Conservation (phyloP, 2,113 vertebrate genomes). For the Pseudorasbora parva region DNA sequence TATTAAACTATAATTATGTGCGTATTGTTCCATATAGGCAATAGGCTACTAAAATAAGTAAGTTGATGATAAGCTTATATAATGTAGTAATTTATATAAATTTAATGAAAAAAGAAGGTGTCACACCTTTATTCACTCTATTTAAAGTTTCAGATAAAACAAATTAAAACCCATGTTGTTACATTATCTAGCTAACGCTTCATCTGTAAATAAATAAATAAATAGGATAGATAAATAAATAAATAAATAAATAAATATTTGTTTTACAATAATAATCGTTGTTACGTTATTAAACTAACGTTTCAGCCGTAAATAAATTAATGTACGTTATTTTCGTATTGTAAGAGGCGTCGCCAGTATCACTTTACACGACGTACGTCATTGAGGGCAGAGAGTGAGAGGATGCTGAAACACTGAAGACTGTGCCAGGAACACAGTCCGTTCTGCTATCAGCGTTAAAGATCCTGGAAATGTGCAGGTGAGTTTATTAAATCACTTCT, state of each 20-base stretch:
- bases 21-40: neutral
- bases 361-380: neutral
- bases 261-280: too few species aligned
- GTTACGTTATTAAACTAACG: neutral
- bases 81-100: neutral
- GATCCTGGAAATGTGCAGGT: conserved; percentile 34
- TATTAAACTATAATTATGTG: neutral
- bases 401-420: conserved; percentile 25
- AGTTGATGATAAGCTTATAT: neutral
- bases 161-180: neutral
- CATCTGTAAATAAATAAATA: neutral
- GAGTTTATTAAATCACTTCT: neutral
- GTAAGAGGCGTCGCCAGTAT: neutral
- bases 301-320: neutral
- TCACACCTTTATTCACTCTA: too few species aligned
- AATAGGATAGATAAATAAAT: too few species aligned
- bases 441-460: neutral
- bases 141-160: neutral
- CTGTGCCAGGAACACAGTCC: conserved; percentile 2
- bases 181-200: neutral
- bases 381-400: neutral
- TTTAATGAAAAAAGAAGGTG: neutral
- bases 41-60: neutral
- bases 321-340: neutral
- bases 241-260: neutral